phyloP scores from a whole-genome alignment of 1,140 invertebrate species.

The Zaprionus capensis region DNA sequence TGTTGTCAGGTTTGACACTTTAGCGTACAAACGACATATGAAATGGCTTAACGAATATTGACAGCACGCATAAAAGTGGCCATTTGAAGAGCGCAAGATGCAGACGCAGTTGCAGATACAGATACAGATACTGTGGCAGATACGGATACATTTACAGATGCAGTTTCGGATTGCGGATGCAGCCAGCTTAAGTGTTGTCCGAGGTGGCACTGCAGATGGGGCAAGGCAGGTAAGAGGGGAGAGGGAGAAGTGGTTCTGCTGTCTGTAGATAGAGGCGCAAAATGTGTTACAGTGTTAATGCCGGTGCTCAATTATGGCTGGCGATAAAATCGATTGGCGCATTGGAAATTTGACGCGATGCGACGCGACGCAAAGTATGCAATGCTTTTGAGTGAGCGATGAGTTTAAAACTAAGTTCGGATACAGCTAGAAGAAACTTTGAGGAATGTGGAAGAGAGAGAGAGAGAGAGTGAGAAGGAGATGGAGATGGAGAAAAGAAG shows the following conservation, averaged over 20 bases:
- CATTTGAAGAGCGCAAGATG: slow-evolving; percentile 59
- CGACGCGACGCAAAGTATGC: slow-evolving; percentile 32
- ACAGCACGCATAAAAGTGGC: slow-evolving; percentile 78
- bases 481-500: neutral
- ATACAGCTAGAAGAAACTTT: neutral
- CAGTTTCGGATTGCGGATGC: slow-evolving; percentile 43
- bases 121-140: neutral
- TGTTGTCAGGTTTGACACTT: slow-evolving; percentile 82
- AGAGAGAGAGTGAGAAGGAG: neutral
- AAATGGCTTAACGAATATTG: slow-evolving; percentile 80
- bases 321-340: slow-evolving; percentile 61
- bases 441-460: neutral
- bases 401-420: too few species aligned
- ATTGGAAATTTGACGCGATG: slow-evolving; percentile 31
- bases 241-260: neutral
- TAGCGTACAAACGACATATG: slow-evolving; percentile 75
- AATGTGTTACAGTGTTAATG: slow-evolving; percentile 73
- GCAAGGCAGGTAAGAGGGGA: neutral
- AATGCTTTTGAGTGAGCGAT: slow-evolving; percentile 12
- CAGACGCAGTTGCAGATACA: slow-evolving; percentile 13
- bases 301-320: slow-evolving; percentile 46
- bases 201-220: too few species aligned
- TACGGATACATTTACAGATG: slow-evolving; percentile 17
- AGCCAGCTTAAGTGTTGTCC: slow-evolving; percentile 38
- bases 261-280: slow-evolving; percentile 28